Base-by-base conservation (phyloP, 2,888 invertebrate genomes). In the Napeogenes inachia region DNA sequence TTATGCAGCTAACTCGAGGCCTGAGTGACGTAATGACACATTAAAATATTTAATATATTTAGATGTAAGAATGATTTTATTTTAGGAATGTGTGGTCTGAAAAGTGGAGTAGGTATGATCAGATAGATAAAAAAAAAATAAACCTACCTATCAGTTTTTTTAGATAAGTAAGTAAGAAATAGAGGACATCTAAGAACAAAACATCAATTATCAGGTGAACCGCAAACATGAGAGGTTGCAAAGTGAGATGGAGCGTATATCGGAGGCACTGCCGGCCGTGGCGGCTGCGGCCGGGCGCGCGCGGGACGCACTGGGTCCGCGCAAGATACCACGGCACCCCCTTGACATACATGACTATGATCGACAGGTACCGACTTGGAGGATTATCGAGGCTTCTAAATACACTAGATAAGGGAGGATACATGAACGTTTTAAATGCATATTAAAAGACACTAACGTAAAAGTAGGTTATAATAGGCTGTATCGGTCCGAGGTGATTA, bases 171-270 rank as follows among this genome's bases (percentile, higher is more conserved):
- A 35, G 42, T 42, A 12, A 21, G 5, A 10, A 6, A 6, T 42
- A 42, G 2, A 42, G 1, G 42, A 10, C 10, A 10, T 42, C 3
- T 42, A 42, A 42, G 42, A 42, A 42, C 10, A 42, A 42, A 10
- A 42, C 10, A 12, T 42, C 12, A 2, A 21, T 59, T 12, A 13
- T 61, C 54, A 78, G 78, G 74, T 89, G 59, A 88, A 84, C 59
- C 82, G 78, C 54, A 89, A 89, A 67, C 89, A 90, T 61, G 85
- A 87, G 67, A 77, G 75, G 3, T 71, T 90, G 32, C 83, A 85
- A 64, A 71, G 58, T 13, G 88, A 89, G 68, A 80, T 90, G 75
- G 81, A 87, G 68, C 80, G 82, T 4, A 76, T 89, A 61, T 79
- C 88, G 2, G 71, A 80, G 1, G 79, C 75, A 12, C 65, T 87